These are phyloP conservation scores for Xanthorhoe designata DNA, from an alignment of 2,888 invertebrate species.

Conservation along the genomic window DNA sequence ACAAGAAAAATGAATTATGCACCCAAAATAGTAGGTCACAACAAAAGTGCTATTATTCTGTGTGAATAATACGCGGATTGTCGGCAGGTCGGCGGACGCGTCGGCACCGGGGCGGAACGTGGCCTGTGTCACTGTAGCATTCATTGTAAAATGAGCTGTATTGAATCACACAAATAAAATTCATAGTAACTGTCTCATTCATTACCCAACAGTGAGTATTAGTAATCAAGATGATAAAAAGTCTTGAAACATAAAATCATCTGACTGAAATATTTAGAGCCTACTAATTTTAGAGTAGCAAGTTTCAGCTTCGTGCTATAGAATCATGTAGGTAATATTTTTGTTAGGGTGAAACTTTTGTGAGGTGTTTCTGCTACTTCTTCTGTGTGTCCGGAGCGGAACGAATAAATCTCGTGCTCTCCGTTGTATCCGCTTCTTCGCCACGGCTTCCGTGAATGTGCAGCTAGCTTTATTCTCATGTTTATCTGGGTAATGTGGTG, in stretches of 20 bases:
- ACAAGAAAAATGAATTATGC: constrained; percentile 36
- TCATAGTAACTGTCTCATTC: too few species aligned
- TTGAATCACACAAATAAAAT: too few species aligned
- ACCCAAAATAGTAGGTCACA: constrained; percentile 36
- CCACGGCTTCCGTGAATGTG: constrained; percentile 38
- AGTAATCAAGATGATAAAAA: neutral
- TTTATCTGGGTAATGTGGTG: constrained; percentile 30
- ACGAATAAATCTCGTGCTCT: constrained; percentile 45
- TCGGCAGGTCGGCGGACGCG: constrained; percentile 33
- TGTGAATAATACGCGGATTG: constrained; percentile 40
- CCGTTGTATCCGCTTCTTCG: constrained; percentile 34
- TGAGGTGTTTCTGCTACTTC: constrained; percentile 8
- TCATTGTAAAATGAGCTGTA: constrained; percentile 11
- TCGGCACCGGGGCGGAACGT: constrained; percentile 35
- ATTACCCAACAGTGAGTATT: neutral
- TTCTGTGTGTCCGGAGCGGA: constrained; percentile 32
- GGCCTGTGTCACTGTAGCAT: constrained; percentile 15
- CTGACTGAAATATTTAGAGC: neutral
- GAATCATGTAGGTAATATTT: neutral
- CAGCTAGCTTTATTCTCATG: constrained; percentile 39
- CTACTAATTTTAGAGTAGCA: neutral
- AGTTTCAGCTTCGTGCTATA: neutral
- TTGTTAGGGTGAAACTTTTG: constrained; percentile 7
- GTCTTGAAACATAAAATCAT: neutral
- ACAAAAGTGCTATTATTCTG: constrained; percentile 43